Conservation (phyloP, 2,888 invertebrate genomes). For the Hyalella azteca region DNA sequence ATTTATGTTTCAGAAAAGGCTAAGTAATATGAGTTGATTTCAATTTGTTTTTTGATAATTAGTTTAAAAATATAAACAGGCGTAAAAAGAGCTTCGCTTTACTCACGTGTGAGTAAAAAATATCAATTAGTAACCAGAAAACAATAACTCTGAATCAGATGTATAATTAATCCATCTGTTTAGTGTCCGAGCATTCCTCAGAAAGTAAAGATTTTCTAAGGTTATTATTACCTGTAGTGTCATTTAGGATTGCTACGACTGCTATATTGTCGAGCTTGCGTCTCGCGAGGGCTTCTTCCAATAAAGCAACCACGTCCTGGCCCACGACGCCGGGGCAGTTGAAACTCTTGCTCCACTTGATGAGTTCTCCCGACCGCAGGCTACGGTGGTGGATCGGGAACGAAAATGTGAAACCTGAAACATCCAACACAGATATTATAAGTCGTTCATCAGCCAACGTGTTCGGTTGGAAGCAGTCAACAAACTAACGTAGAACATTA, state of each 20-base stretch:
- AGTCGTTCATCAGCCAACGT: too few species aligned
- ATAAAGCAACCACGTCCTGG: conserved; percentile 73
- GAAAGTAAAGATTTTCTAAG: neutral
- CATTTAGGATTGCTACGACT: conserved; percentile 78
- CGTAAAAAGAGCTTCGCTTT: too few species aligned
- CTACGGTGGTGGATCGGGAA: conserved; percentile 80
- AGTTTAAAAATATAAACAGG: too few species aligned
- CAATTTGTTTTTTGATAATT: too few species aligned
- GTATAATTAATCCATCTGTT: neutral
- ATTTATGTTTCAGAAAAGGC: too few species aligned
- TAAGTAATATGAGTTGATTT: too few species aligned
- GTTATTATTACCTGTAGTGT: conserved; percentile 69
- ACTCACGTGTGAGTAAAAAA: neutral
- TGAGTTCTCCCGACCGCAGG: conserved; percentile 73
- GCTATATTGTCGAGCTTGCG: conserved; percentile 67
- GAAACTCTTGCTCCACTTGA: conserved; percentile 84
- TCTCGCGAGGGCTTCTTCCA: conserved; percentile 65
- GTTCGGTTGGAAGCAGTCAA: too few species aligned
- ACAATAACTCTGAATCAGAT: neutral
- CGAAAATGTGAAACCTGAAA: conserved; percentile 83
- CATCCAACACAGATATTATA: too few species aligned
- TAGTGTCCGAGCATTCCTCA: too few species aligned
- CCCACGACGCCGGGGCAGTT: conserved; percentile 75
- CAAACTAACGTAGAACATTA: too few species aligned
- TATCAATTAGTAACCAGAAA: neutral